A percentile compares a stretch with the other conserved stretches of the same genome.
Evolutionary conservation across 2,797 vertebrate species (phyloP).

Genomic region (Lepilemur septentrionalis): DNA sequence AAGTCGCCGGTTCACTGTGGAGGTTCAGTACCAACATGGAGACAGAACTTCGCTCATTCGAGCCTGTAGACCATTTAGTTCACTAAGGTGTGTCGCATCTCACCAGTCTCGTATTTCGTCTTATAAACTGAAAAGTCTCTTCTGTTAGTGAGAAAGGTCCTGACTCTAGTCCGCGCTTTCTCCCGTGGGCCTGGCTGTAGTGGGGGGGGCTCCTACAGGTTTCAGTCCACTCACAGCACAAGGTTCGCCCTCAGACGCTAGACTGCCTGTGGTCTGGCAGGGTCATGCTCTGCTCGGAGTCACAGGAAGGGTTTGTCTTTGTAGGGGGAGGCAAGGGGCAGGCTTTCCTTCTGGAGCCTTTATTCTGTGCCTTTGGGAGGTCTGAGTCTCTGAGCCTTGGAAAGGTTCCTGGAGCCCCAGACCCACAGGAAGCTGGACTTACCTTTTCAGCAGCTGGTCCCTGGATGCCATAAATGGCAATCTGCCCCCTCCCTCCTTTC

Average conservation of each 20-base stretch:
- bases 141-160: neutral
- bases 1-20: neutral
- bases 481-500: neutral
- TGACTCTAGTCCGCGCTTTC: neutral
- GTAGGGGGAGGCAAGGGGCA: neutral
- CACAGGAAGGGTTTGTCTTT: neutral
- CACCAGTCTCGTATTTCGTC: neutral
- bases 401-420: neutral
- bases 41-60: neutral
- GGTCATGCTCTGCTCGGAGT: neutral
- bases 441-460: neutral
- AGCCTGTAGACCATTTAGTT: neutral
- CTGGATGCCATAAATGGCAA: neutral
- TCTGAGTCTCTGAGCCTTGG: neutral
- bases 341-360: neutral
- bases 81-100: neutral
- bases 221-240: neutral
- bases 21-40: neutral
- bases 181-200: neutral
- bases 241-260: fast-evolving
- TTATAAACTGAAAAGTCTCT: neutral
- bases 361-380: neutral
- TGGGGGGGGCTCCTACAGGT: neutral
- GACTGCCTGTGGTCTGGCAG: neutral
- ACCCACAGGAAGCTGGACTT: neutral